A percentile compares a stretch with the other conserved stretches of the same genome.
These are phyloP conservation scores for Coptotermes formosanus DNA, from an alignment of 1,140 invertebrate genomes.

Conservation along the genomic window DNA sequence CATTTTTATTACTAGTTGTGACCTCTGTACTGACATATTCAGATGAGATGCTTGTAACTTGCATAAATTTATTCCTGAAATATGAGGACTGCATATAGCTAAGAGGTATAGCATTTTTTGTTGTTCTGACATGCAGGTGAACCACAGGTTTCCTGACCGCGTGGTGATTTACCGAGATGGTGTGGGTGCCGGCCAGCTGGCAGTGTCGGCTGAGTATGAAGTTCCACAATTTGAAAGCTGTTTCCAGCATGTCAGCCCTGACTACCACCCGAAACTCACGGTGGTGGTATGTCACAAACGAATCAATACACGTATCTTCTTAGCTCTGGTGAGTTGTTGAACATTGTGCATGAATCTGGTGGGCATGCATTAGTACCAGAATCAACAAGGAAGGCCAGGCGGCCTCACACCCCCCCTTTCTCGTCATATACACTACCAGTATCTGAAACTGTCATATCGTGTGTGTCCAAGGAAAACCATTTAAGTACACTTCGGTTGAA, in stretches of 20 bases:
- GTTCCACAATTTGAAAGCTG: conserved; percentile 69
- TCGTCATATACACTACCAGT: background rate
- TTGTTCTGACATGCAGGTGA: conserved; percentile 47
- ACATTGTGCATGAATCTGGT: background rate
- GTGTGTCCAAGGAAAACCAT: too few relatives aligned
- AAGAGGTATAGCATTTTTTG: too few relatives aligned
- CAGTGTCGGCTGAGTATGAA: conserved; percentile 69
- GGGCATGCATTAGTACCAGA: background rate
- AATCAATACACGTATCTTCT: conserved; percentile 81
- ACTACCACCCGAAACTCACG: conserved; percentile 67
- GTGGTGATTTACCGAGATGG: conserved; percentile 91
- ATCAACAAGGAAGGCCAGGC: too few relatives aligned
- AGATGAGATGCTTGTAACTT: too few relatives aligned
- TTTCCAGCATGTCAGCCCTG: conserved; percentile 52
- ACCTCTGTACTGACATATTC: too few relatives aligned
- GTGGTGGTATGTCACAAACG: conserved; percentile 89
- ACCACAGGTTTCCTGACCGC: conserved; percentile 67
- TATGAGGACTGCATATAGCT: too few relatives aligned
- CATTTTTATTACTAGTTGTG: too few relatives aligned
- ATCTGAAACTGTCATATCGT: too few relatives aligned
- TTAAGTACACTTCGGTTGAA: too few relatives aligned
- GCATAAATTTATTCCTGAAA: too few relatives aligned
- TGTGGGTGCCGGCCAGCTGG: conserved; percentile 84
- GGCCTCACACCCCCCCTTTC: too few relatives aligned
- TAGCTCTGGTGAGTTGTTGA: conserved; percentile 42